Evolutionary conservation across 2,113 vertebrate genomes (phyloP).

Genomic region (Oncorhynchus gorbuscha): DNA sequence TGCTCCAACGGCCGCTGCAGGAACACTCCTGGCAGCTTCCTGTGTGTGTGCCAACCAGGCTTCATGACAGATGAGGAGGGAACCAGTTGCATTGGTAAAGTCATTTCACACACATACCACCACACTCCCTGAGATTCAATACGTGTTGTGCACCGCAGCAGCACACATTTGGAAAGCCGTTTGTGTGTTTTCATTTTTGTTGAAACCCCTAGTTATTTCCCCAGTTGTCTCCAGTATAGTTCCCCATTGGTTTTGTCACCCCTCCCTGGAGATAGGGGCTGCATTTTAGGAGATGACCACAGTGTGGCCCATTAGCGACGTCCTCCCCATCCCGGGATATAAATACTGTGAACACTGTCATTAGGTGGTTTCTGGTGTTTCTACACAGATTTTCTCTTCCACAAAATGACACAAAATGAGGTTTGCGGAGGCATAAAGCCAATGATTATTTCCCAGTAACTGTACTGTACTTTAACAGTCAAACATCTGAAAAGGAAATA

Average conservation of each 20-base stretch:
- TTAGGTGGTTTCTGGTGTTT: constrained; percentile 65
- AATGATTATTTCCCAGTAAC: constrained; percentile 44
- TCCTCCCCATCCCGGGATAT: constrained; percentile 52
- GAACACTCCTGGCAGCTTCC: constrained; percentile 88
- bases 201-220: not conserved
- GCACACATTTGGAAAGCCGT: not conserved
- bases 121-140: not conserved
- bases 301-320: constrained; percentile 26
- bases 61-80: constrained; percentile 80
- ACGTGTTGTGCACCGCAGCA: not conserved
- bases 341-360: constrained; percentile 52
- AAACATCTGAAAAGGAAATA: constrained; percentile 24
- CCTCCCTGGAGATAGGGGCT: constrained; percentile 1
- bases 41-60: constrained; percentile 83
- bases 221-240: not conserved
- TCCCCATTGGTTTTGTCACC: constrained; percentile 23
- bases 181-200: constrained; percentile 1
- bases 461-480: constrained; percentile 36
- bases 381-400: constrained; percentile 45
- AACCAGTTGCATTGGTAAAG: constrained; percentile 82
- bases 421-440: constrained; percentile 36
- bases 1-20: constrained; percentile 85
- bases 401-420: constrained; percentile 48
- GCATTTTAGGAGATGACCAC: constrained; percentile 42
- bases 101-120: constrained; percentile 39